A percentile compares a stretch with the other conserved stretches of the same genome.
These are phyloP conservation scores for Rousettus leschenaultii DNA, from an alignment of 2,113 vertebrate species.

Conservation along the genomic window DNA sequence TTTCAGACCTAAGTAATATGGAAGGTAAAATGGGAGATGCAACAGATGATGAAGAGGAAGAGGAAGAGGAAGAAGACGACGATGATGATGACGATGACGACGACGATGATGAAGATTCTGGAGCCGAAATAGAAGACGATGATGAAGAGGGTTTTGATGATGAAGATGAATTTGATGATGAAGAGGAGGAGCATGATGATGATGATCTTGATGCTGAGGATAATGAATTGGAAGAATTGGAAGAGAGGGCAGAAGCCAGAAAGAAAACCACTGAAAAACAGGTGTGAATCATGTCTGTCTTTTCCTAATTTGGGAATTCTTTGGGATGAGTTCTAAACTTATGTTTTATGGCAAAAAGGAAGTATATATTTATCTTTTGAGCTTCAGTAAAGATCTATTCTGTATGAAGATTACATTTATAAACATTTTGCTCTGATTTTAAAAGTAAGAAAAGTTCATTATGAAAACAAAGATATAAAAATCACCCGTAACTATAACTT, in stretches of 20 bases:
- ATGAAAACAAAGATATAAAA: neutral
- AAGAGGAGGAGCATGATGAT: conserved; percentile 83
- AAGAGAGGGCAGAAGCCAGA: conserved; percentile 81
- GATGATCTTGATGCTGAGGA: conserved; percentile 83
- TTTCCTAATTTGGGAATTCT: conserved; percentile 35
- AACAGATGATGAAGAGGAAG: conserved; percentile 78
- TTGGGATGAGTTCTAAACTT: neutral
- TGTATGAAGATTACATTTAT: conserved; percentile 29
- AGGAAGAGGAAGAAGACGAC: conserved; percentile 75
- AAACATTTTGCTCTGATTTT: conserved; percentile 50
- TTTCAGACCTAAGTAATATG: conserved; percentile 90
- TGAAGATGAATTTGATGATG: conserved; percentile 87
- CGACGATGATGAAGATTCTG: conserved; percentile 88
- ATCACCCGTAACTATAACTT: neutral
- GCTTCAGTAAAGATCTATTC: neutral
- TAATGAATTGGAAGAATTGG: conserved; percentile 84
- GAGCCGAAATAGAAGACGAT: conserved; percentile 86
- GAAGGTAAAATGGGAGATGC: conserved; percentile 76
- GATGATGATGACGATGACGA: conserved; percentile 80
- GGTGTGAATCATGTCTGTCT: conserved; percentile 76
- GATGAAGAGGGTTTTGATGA: conserved; percentile 84
- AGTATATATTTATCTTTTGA: conserved; percentile 18
- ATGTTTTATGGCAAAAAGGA: conserved; percentile 1
- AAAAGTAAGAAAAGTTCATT: conserved; percentile 7
- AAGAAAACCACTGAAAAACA: conserved; percentile 92